Evolutionary conservation across 2,888 invertebrate species (phyloP), one percentile per base, ranked within the genome.

Genomic region (Oscheius sp.): DNA sequence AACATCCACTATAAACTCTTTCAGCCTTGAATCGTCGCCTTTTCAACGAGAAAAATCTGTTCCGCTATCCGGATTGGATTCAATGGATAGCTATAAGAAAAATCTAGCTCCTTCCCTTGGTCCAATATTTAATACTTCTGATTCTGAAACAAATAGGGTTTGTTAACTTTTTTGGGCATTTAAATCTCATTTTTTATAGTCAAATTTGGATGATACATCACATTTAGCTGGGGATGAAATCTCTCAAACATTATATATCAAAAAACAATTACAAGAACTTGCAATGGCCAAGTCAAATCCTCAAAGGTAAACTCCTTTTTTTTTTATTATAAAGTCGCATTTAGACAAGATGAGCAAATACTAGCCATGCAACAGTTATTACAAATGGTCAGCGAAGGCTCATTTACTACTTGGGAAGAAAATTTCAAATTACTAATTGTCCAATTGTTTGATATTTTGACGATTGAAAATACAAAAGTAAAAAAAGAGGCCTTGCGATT

Each of bases 371-470:
- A 86, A 37, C 85, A 86, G 33, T 81, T 90, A 63, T 87, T 88
- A 37, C 86, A 87, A 65, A 82, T 89, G 76, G 87, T 89, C 4
- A 84, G 88, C 46, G 89, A 89, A 58, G 89, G 89, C 33, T 86
- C 87, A 25, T 83, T 87, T 48, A 85, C 84, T 4, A 86, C 88
- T n/a, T 89, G 90, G 87, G 88, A 89, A 73, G 89, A 90, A 65
- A 88, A 90, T 82, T 90, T 90, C 84, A 89, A 89, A 80, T 86
- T 85, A 53, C 87, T 91, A 61, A 87, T 95, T 74, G 90, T 93
- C 6, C 50, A 61, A 29, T 5, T 68, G 1, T 68, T 68, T 31
- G 68, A 48, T 15, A 27, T 61, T 12, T 29, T 61, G 5, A 45
- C 61, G 6, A 15, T 61, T 6, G 48, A 46, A 8, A 12, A 33